A percentile compares a stretch with the other conserved stretches of the same genome.
These are phyloP conservation scores for Alethe diademata DNA, from an alignment of 2,113 vertebrate species.

Conservation along the genomic window DNA sequence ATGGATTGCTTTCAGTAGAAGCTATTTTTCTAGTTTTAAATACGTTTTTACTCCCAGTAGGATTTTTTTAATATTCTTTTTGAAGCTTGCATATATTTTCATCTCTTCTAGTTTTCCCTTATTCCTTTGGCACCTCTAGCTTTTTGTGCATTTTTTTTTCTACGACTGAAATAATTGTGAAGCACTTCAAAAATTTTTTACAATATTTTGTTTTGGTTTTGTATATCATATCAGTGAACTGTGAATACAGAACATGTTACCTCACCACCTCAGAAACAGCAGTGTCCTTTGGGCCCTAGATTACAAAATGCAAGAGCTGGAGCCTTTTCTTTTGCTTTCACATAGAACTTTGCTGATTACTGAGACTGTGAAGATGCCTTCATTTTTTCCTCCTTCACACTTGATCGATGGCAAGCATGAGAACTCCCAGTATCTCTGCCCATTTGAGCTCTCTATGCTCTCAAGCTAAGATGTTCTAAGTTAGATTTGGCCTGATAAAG, in stretches of 20 bases:
- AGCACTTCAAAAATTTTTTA: not conserved
- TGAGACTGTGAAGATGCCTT: not conserved
- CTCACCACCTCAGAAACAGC: not conserved
- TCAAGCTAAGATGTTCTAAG: not conserved
- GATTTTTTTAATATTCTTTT: not conserved
- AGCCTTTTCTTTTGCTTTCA: not conserved
- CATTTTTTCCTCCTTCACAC: not conserved
- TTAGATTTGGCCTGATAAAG: not conserved
- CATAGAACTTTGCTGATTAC: not conserved
- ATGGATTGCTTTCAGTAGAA: not conserved
- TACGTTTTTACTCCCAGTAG: not conserved
- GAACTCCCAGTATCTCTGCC: rapidly evolving
- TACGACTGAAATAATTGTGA: not conserved
- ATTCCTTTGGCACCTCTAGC: not conserved
- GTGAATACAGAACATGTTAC: not conserved
- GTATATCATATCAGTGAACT: not conserved
- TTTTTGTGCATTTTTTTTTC: not conserved
- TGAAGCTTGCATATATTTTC: not conserved
- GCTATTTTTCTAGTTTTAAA: not conserved
- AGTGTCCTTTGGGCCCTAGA: not conserved
- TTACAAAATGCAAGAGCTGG: not conserved
- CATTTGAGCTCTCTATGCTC: rapidly evolving
- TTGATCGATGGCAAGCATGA: not conserved
- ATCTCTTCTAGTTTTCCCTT: not conserved
- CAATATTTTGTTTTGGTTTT: not conserved